Base-by-base conservation (phyloP, 1,140 invertebrate genomes). In the Diorhabda carinulata region DNA sequence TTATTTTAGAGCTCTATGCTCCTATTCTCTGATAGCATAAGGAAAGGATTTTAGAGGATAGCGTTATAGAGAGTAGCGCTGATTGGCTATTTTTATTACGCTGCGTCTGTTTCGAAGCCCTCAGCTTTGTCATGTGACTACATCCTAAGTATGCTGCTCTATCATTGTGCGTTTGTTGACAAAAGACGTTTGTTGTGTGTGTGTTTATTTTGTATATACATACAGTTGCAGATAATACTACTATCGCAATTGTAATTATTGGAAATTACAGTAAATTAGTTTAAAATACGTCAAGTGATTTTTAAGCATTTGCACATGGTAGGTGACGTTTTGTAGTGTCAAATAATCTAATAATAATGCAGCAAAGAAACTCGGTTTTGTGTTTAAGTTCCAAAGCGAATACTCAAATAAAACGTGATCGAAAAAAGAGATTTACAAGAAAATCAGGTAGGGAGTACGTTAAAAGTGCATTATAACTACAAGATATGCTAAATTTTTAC, bases 391-490 rank as follows among this genome's bases (percentile, higher is more conserved):
- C 69, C 42, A 67, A 70, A 67, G 66, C 43, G 57, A 70, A 67
- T 67, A 66, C 52, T 52, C 66, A 67, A 44, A 64, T 70, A 64
- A 63, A 45, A 47, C 66, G 64, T 69, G 57, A 72, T 59, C 60
- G 70, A 72, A 68, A 69, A 66, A 65, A 43, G 67, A 72, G 66
- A 68, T 69, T 72, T 47, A 68, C 70, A 57, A 63, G 67, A 72
- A 69, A 72, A 64, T 68, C 70, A 72, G 70, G 70, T 72, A 72
- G 62, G 70, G 60, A 72, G 70, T 64, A 68, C 57, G 62, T 66
- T 64, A 68, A 62, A 68, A n/a, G 64, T 68, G 67, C 57, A 60
- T 66, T 59, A 56, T 70, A 67, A 70, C 41, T 45, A 58, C 7
- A 62, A 62, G 41, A 60, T 25, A 9, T 52, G 58, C 58, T 10